These are phyloP conservation scores for Agapornis roseicollis DNA, from an alignment of 2,113 vertebrate species.

Conservation along the genomic window DNA sequence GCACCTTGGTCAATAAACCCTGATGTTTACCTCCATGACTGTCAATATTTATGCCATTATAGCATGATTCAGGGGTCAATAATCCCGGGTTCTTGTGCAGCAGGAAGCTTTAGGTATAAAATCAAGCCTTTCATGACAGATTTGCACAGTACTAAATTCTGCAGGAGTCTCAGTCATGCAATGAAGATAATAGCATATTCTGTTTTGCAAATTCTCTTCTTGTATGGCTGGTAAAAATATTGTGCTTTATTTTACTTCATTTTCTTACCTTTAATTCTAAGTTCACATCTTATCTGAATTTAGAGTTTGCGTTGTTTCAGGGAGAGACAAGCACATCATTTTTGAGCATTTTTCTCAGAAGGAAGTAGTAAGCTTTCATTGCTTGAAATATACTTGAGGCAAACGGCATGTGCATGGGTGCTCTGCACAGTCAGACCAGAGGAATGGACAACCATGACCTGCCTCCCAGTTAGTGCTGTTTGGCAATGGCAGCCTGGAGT, in stretches of 20 bases:
- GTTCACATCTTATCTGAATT: neutral
- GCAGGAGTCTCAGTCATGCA: neutral
- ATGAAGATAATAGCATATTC: neutral
- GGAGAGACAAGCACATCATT: neutral
- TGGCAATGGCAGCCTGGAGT: neutral
- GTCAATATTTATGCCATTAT: neutral
- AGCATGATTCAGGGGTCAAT: neutral
- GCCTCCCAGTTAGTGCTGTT: neutral
- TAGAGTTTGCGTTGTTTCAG: neutral
- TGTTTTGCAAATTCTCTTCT: neutral
- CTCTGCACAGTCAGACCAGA: neutral
- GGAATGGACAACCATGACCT: neutral
- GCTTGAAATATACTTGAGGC: neutral
- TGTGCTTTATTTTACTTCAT: neutral
- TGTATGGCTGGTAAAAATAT: neutral
- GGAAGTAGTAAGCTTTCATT: neutral
- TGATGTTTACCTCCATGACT: neutral
- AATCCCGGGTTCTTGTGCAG: neutral
- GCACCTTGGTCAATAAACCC: neutral
- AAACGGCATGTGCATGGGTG: neutral
- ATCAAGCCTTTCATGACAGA: neutral
- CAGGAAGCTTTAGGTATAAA: neutral
- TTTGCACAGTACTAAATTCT: neutral
- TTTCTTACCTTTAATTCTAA: neutral
- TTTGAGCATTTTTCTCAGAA: neutral